Percentiles rank a stretch among this genome's conserved stretches.
Conservation (phyloP, 1,140 invertebrate species). For the Caerostris darwini region DNA sequence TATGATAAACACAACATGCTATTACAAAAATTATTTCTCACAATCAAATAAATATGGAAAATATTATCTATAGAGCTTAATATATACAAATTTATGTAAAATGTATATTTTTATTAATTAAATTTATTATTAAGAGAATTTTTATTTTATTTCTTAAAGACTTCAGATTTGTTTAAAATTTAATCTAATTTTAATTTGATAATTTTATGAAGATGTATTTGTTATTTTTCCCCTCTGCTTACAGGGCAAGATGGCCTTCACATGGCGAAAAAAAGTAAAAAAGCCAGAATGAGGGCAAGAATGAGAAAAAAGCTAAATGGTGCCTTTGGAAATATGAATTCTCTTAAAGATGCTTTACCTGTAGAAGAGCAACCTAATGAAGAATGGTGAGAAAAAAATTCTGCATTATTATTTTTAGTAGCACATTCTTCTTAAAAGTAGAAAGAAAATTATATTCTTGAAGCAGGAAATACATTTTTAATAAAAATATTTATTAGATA, state of each 20-base stretch:
- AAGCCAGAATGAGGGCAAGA: background rate
- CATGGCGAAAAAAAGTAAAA: background rate
- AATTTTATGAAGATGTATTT: background rate
- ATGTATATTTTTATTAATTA: no score
- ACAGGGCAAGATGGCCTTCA: background rate
- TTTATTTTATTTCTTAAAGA: background rate
- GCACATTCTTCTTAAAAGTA: background rate
- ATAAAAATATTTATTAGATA: background rate
- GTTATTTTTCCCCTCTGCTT: background rate
- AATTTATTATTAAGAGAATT: no score
- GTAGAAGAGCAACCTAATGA: background rate
- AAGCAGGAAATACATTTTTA: background rate
- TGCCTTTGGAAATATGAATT: background rate
- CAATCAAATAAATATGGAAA: background rate
- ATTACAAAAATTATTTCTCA: no score
- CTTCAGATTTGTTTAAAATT: background rate
- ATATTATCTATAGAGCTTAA: background rate
- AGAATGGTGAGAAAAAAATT: background rate
- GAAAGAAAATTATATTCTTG: background rate
- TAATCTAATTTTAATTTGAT: no score
- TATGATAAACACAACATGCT: no score
- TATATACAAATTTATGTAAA: background rate
- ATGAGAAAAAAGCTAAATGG: background rate
- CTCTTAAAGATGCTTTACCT: background rate
- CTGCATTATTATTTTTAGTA: background rate